Evolutionary conservation across 2,797 vertebrate genomes (phyloP), one percentile per base, ranked within the genome.

Genomic region (Leontocebus nigricollis): DNA sequence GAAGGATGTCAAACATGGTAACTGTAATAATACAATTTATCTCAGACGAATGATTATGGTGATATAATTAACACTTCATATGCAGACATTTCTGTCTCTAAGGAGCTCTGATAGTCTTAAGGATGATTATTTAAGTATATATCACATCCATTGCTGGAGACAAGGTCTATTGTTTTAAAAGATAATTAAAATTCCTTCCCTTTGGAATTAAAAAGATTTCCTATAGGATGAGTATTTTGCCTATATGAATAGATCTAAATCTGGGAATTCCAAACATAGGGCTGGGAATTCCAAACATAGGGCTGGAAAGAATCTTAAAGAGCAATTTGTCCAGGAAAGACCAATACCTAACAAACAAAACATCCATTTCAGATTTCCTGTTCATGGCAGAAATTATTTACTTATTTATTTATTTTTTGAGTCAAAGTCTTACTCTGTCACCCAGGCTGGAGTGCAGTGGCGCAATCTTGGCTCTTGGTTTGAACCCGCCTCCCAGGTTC

Each of bases 121-220:
- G 27, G 76, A 96, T 96, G 87, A 96, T 96, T 90, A 93, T 92
- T 97, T 95, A 97, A 98, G 96, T 96, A 97, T 88, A 84, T 84
- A 90, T 94, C 77, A 95, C 72, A 95, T 82, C 84, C 36, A 75
- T 91, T 97, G 67, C 88, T 90, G 73, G 57, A 97, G 95, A 95
- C 39, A 52, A 89, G 90, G 73, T 92, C 93, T 95, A 90, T 82
- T 89, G 92, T 85, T 97, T 95, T 57, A 94, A 92, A 90, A 97
- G 84, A 93, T 94, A 97, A 98, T 97, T 97, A 97, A 97, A 97
- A 97, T 96, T 88, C 41, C 72, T 96, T 93, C 77, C 87, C 90
- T 93, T 95, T 92, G 88, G 90, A 96, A 95, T 97, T 96, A 88
- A 95, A 89, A 94, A 93, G 72, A 59, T 93, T 90, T 72, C 90